Base-by-base conservation (phyloP, 2,888 invertebrate genomes). In the Tiliacea citrago region DNA sequence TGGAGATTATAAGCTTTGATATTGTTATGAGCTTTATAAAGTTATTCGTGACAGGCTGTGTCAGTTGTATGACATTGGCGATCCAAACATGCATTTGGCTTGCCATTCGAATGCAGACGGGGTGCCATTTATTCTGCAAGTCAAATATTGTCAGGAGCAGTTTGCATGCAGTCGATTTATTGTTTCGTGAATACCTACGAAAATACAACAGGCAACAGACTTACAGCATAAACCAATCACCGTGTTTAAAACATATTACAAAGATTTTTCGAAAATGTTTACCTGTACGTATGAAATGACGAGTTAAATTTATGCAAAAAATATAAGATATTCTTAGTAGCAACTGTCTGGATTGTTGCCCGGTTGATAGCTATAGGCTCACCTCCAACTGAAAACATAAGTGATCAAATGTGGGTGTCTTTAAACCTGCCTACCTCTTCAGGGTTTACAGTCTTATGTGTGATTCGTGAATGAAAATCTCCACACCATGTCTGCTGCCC, bases 111-210 rank as follows among this genome's bases (percentile, higher is more conserved):
- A 35, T 70, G 24, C 24, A 70, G 39, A 51, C 24, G 21, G 16
- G 13, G 10, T 42, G 24, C 21, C 21, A 39, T 49, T 66, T 39
- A 51, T 51, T 67, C 10, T 70, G 24, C 49, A 70, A 70, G 21
- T 1, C 24, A 39, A 39, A 49, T 47, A 29, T 9, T n/a, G n/a
- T 18, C 2, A 35, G 24, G 29, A 47, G 16, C 35, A 16, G 35
- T 61, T 12, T 47, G 35, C 45, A 47, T 61, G 61, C 21, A 21
- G 21, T 7, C 8, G 57, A 12, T n/a, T 24, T 53, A n/a, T 4
- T 6, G n/a, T 16, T 55, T 55, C 55, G 2, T 57, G 2, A 24
- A 57, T 29, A 16, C 18, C 16, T 16, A 29, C n/a, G 8, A 16
- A 55, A 24, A 24, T 2, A 55, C 55, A 55, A 24, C 24, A 9